Evolutionary conservation across 2,113 vertebrate genomes (phyloP), one percentile per base, ranked within the genome.

Genomic region (Aphelocoma coerulescens): DNA sequence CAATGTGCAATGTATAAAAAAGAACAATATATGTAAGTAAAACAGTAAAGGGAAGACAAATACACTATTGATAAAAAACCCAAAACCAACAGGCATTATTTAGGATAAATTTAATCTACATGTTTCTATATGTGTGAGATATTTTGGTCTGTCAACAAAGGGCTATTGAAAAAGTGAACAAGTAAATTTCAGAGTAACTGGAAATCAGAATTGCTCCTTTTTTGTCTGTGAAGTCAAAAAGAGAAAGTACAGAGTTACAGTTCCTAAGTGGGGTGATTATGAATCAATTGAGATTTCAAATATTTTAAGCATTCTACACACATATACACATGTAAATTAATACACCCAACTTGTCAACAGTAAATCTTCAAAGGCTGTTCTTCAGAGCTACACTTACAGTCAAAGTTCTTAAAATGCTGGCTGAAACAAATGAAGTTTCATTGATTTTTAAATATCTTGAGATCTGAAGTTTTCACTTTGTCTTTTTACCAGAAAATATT

Each of bases 381-480:
- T 96, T 91, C 78, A 91, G 75, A 77, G 67, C 83, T 67, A 68
- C 73, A 85, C 57, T 91, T 89, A 85, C 77, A 93, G 86, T 79
- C 68, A 85, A 87, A 93, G 82, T 93, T 96, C 91, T 88, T 84
- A 84, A 96, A 96, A 80, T 49, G 73, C 68, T 81, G 37, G 58
- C 62, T 93, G 94, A 95, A 95, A 94, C 75, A 95, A 93, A 89
- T 89, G 88, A 96, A 84, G 90, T 89, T 96, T 72, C 88, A 91
- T 95, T 96, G 91, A 95, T 95, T 95, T 96, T 93, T 89, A 84
- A 95, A 77, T 97, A 84, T 83, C 83, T 93, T 77, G 67, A 96
- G 91, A 86, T 94, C 89, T 91, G 63, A 93, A 94, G 88, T 87
- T 95, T 81, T 85, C 59, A 89, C 63, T 94, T 88, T 85, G 88